These are phyloP conservation scores for Andricus quercusramuli DNA, from an alignment of 2,888 invertebrate species.

Conservation along the genomic window DNA sequence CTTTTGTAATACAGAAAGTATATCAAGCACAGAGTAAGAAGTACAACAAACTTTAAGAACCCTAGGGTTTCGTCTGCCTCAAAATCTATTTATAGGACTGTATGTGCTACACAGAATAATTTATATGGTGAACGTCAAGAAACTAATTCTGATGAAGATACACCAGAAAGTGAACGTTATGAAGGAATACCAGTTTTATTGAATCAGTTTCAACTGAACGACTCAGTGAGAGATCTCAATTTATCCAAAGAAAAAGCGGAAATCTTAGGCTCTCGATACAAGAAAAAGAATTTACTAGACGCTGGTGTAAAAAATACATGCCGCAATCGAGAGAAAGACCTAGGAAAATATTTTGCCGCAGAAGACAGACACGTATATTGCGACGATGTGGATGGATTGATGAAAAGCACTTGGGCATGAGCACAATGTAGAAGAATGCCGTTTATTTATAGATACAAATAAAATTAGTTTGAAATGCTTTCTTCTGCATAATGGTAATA, in stretches of 20 bases:
- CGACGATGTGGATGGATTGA: conserved; percentile 23
- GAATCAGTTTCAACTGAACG: conserved; percentile 48
- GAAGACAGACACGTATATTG: conserved; percentile 28
- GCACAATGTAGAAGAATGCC: conserved; percentile 46
- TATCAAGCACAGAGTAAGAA: too few species aligned
- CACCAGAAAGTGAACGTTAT: too few species aligned
- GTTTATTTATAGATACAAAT: conserved; percentile 60
- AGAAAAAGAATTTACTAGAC: conserved; percentile 26
- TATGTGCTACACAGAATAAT: too few species aligned
- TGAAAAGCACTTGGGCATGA: conserved; percentile 23
- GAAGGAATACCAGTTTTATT: too few species aligned
- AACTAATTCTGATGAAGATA: too few species aligned
- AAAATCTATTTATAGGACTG: too few species aligned
- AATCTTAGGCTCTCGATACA: conserved; percentile 50
- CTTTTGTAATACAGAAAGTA: too few species aligned
- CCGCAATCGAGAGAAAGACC: conserved; percentile 8
- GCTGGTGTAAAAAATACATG: conserved; percentile 9
- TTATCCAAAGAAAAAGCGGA: conserved; percentile 56
- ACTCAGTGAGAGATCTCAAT: conserved; percentile 57
- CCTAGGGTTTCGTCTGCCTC: too few species aligned
- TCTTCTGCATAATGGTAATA: too few species aligned
- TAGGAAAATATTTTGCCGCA: neutral
- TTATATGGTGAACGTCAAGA: too few species aligned
- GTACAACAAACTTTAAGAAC: too few species aligned
- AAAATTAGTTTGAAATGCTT: conserved; percentile 49